Percentiles rank a stretch among this genome's conserved stretches.
Evolutionary conservation across 37 sponge, comb jelly and placozoan species (phyloP).

Genomic region (Eunapius fragilis): DNA sequence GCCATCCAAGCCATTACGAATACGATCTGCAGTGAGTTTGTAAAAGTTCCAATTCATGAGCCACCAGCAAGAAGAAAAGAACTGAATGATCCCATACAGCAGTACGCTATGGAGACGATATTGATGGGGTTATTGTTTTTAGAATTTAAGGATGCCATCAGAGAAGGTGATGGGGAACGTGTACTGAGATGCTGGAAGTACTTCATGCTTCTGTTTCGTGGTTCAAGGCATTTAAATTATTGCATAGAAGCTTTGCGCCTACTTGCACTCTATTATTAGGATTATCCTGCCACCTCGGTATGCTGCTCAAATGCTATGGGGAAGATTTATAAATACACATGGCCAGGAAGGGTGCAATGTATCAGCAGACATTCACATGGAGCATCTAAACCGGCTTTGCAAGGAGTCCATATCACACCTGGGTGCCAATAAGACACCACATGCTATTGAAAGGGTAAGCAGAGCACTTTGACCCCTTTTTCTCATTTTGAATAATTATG

Average conservation of each 20-base stretch:
- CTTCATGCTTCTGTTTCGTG: slow-evolving; percentile 14
- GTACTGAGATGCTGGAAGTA: slow-evolving; percentile 20
- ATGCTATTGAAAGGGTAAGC: no score
- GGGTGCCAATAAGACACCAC: no score
- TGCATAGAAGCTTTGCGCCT: slow-evolving; percentile 5
- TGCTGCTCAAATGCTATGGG: no score
- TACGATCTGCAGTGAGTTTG: neutral
- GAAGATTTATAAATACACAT: no score
- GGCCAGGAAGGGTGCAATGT: no score
- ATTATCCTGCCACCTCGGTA: slow-evolving; percentile 6
- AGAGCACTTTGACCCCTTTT: no score
- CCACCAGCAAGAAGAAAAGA: neutral
- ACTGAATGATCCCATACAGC: neutral
- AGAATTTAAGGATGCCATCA: slow-evolving; percentile 35
- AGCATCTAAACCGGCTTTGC: no score
- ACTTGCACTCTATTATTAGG: neutral
- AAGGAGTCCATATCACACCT: no score
- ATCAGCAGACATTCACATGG: no score
- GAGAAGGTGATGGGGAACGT: slow-evolving; percentile 38
- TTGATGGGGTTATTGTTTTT: slow-evolving; percentile 15
- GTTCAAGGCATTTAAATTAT: slow-evolving; percentile 18
- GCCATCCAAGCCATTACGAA: no score
- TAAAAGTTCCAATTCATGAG: neutral
- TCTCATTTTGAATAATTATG: no score
- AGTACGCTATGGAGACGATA: slow-evolving; percentile 5